Conservation (phyloP, 2,113 vertebrate genomes). For the Bos javanicus region DNA sequence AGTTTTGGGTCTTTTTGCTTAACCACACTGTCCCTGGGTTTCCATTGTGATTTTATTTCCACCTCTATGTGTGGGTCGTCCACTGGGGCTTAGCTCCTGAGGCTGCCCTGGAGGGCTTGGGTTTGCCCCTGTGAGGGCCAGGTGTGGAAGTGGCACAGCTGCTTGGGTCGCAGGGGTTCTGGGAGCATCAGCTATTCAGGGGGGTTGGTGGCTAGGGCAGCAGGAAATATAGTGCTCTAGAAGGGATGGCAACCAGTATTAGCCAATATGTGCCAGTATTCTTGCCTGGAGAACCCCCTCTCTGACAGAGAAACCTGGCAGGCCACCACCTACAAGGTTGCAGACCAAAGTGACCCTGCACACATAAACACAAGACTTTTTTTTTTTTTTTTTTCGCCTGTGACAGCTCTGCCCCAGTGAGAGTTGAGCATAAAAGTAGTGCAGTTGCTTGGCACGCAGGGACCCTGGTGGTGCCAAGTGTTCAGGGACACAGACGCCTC, state of each 20-base stretch:
- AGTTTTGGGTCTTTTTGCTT: neutral
- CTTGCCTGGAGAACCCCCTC: neutral
- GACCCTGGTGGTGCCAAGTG: neutral
- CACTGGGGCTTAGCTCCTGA: neutral
- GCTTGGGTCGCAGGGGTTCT: neutral
- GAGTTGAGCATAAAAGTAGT: neutral
- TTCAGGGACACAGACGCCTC: neutral
- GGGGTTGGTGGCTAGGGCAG: neutral
- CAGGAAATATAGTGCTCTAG: neutral
- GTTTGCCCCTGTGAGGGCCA: neutral
- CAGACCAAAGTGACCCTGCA: neutral
- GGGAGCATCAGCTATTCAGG: neutral
- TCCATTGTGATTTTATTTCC: neutral
- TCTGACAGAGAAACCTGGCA: neutral
- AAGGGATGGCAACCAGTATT: neutral
- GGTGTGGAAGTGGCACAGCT: neutral
- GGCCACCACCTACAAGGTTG: neutral
- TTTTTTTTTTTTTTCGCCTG: neutral
- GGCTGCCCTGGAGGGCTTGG: neutral
- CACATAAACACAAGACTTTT: neutral
- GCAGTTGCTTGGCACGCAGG: neutral
- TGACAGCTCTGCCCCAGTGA: neutral
- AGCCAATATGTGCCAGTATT: neutral
- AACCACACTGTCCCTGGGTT: neutral
- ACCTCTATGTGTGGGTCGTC: accelerated